These are phyloP conservation scores for Muscidifurax raptorellus DNA, from an alignment of 1,140 invertebrate genomes.

Conservation along the genomic window DNA sequence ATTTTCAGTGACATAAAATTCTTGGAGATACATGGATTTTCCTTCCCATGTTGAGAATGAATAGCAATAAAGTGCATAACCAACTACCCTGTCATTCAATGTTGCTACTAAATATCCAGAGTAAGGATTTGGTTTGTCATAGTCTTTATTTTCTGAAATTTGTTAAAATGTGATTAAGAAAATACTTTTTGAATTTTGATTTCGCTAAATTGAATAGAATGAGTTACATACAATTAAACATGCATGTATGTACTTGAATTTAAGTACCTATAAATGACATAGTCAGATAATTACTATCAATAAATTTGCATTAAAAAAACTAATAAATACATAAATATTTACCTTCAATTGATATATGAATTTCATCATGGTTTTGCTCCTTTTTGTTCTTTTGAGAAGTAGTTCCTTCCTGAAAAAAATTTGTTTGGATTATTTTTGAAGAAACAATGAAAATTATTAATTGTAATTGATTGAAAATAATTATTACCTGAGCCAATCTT, in stretches of 20 bases:
- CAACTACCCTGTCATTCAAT: conserved; percentile 35
- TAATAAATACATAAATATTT: no score
- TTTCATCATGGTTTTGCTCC: conserved; percentile 13
- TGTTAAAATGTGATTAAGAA: not conserved
- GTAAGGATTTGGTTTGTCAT: conserved; percentile 12
- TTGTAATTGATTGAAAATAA: not conserved
- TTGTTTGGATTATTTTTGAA: not conserved
- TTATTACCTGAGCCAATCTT: conserved; percentile 41
- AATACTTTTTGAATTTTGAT: no score
- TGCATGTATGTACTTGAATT: not conserved
- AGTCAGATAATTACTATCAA: not conserved
- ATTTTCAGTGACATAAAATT: conserved; percentile 35
- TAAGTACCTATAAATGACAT: not conserved
- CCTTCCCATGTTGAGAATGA: conserved; percentile 49
- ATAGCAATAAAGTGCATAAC: conserved; percentile 49
- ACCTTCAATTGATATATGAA: conserved; percentile 32
- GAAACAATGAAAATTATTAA: not conserved
- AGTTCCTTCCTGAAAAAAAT: conserved; percentile 19
- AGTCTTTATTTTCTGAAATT: conserved; percentile 26
- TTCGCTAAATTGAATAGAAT: no score
- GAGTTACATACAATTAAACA: not conserved
- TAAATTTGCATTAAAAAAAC: not conserved
- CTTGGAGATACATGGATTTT: conserved; percentile 50
- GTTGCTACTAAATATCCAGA: conserved; percentile 25
- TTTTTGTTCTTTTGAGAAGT: not conserved